Percentiles rank a stretch among this genome's conserved stretches.
Evolutionary conservation across 2,888 invertebrate species (phyloP).

Genomic region (Parnassius glacialis): DNA sequence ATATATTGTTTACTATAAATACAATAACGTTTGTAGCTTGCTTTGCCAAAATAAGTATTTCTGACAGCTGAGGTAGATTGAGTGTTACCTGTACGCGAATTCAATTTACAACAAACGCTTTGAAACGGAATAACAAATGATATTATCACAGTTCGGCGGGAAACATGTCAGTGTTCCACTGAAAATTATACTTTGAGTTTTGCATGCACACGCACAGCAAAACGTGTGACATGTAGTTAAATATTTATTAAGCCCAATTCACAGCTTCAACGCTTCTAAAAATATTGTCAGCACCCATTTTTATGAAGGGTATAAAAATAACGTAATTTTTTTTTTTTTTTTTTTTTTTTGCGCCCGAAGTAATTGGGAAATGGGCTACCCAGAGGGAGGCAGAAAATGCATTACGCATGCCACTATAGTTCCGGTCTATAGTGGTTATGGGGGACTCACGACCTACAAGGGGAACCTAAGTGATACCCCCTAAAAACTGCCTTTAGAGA

Average conservation of each 20-base stretch:
- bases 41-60: slow-evolving; percentile 8
- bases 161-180: background rate
- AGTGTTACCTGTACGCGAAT: slow-evolving; percentile 15
- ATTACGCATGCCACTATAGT: no score
- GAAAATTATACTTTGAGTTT: slow-evolving; percentile 6
- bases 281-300: background rate
- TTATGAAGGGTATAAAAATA: slow-evolving; percentile 15
- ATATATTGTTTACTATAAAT: no score
- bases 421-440: no score
- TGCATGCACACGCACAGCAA: background rate
- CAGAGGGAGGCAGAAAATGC: no score
- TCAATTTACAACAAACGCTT: slow-evolving; percentile 19
- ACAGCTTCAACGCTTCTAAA: slow-evolving; percentile 4
- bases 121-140: slow-evolving; percentile 24
- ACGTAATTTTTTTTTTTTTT: no score
- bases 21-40: background rate
- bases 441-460: no score
- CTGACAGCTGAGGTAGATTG: slow-evolving; percentile 6
- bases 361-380: no score
- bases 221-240: background rate
- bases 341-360: no score
- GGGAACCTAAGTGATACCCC: no score
- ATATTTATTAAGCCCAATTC: background rate
- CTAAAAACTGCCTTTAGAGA: no score
- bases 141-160: slow-evolving; percentile 8